phyloP scores from a whole-genome alignment of 1,140 invertebrate species.

The Mamestra configurata region DNA sequence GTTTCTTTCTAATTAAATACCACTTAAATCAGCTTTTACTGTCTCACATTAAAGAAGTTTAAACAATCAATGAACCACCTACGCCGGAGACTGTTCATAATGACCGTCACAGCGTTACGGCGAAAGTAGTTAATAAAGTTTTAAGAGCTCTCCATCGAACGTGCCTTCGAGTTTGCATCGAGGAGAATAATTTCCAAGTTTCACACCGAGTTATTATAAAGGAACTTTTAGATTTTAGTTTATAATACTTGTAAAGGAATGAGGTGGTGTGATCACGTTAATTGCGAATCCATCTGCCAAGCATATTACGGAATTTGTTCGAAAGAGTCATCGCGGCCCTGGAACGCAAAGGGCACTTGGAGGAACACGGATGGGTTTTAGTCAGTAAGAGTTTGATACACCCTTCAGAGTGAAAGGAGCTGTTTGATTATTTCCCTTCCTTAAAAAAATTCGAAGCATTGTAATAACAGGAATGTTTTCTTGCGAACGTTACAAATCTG shows the following conservation, averaged over 20 bases:
- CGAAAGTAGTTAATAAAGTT: constrained; percentile 31
- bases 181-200: constrained; percentile 17
- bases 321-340: too few relatives aligned
- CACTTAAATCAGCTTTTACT: neutral
- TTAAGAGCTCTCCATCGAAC: constrained; percentile 9
- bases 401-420: neutral
- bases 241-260: neutral
- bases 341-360: too few relatives aligned
- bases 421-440: too few relatives aligned
- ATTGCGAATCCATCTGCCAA: neutral
- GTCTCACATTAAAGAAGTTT: neutral
- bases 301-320: neutral
- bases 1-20: neutral
- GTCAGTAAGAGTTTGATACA: too few relatives aligned
- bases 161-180: constrained; percentile 13
- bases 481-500: too few relatives aligned
- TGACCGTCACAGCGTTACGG: neutral
- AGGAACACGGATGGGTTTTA: too few relatives aligned
- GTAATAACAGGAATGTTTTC: too few relatives aligned
- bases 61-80: neutral
- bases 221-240: neutral
- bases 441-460: too few relatives aligned
- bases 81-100: neutral
- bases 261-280: neutral
- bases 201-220: neutral